Percentiles rank a stretch among this genome's conserved stretches.
Conservation (phyloP, 2,113 vertebrate genomes). For the Apeltes quadracus region DNA sequence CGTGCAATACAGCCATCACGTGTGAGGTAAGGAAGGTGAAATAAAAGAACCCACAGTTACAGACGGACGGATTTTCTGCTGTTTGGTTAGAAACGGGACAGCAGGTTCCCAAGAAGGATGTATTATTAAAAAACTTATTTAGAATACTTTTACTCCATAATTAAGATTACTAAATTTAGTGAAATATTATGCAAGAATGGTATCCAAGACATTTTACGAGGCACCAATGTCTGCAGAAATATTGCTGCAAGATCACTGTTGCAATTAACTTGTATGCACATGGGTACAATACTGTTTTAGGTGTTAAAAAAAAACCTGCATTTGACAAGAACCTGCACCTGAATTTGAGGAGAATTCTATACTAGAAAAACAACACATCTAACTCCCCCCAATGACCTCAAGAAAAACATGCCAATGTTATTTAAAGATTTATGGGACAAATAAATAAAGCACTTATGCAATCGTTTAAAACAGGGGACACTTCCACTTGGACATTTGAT, state of each 20-base stretch:
- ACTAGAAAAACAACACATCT: constrained; percentile 24
- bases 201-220: background rate
- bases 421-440: constrained; percentile 38
- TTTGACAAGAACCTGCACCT: too few relatives aligned
- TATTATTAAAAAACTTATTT: background rate
- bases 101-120: background rate
- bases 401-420: constrained; percentile 18
- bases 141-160: background rate
- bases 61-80: background rate
- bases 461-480: background rate
- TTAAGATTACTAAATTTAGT: background rate
- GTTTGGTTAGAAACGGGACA: background rate
- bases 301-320: background rate
- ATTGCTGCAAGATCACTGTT: constrained; percentile 12
- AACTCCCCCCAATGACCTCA: constrained; percentile 2
- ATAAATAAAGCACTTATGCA: constrained; percentile 56
- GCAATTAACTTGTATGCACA: constrained; percentile 29
- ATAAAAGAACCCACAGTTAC: too few relatives aligned
- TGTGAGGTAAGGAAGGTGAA: too few relatives aligned
- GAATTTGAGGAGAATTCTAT: constrained; percentile 11
- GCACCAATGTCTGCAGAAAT: background rate
- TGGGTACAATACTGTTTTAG: background rate
- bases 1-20: background rate
- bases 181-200: background rate
- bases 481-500: background rate